Evolutionary conservation across 2,797 vertebrate species (phyloP), one percentile per base, ranked within the genome.

Genomic region (Sebastes cheni): DNA sequence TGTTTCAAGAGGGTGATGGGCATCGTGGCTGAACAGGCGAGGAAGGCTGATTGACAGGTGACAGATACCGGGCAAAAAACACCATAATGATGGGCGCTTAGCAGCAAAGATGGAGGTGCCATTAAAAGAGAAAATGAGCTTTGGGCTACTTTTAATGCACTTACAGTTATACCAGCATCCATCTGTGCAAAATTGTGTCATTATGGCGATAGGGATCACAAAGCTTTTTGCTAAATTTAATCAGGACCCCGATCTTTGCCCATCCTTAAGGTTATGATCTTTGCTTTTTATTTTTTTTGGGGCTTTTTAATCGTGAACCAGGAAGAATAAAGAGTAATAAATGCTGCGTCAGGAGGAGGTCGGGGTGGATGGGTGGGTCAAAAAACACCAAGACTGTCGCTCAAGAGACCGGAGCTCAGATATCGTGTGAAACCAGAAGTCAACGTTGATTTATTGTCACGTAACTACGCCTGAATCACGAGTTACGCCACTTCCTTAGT

Each of bases 41-140:
- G 23, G 64, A 16, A 3, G 66, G 46, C 13, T 77, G 85, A 84
- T 8, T 83, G 83, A 87, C 80, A 77, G 81, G 61, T 82, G 86
- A 82, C 79, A 87, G 81, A 32, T 69, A 75, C 36, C 25, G 2
- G 61, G 58, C 59, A 60, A 67, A 62, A 65, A 65, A 30, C 7
- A 30, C 42, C 50, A 5, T 59, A 67, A 84, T 67, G 64, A 82
- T 59, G 23, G 79, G 5, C 8, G 10, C n/a, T 61, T 18, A 36
- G 67, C 7, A 9, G 54, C 22, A 62, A 61, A 79, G 14, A 79
- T 13, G 60, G 34, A 60, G 9, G 52, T 54, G 9, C 30, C 58
- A 72, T 70, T 22, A 36, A 56, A 58, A 30, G 6, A 25, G 11
- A 34, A 27, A 71, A 76, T 27, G 6, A 61, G 70, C 52, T n/a